These are phyloP conservation scores for Musca vetustissima DNA, from an alignment of 1,140 invertebrate genomes.

Conservation along the genomic window DNA sequence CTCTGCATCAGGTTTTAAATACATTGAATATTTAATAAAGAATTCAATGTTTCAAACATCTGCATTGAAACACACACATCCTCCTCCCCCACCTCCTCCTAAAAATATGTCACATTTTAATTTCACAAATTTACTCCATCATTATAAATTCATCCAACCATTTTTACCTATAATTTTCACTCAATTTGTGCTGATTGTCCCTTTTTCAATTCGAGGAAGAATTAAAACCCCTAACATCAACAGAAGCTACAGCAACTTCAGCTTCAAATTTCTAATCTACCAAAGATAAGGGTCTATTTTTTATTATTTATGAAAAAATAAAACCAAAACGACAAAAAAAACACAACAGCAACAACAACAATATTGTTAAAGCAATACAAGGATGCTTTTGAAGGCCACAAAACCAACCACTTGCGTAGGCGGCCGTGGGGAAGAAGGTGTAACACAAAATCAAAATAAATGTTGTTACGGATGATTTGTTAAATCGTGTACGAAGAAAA, in stretches of 20 bases:
- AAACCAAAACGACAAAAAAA: not conserved
- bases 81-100: not conserved
- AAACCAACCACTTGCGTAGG: no score
- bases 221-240: no score
- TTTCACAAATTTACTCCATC: not conserved
- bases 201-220: no score
- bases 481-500: not conserved
- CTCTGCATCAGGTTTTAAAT: no score
- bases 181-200: constrained; percentile 12
- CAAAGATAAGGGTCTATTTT: constrained; percentile 4
- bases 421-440: no score
- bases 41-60: no score
- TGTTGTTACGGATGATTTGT: constrained; percentile 19
- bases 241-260: no score
- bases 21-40: no score
- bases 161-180: constrained; percentile 19
- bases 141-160: constrained; percentile 17
- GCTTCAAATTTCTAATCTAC: not conserved
- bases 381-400: no score
- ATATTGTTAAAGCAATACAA: no score
- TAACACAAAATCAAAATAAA: constrained; percentile 15
- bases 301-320: constrained; percentile 13
- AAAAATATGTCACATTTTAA: constrained; percentile 15
- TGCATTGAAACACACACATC: no score
- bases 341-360: no score